Evolutionary conservation across 35 echinoderm and acorn worm genomes (phyloP).

Genomic region (Nesometra sesokonis): DNA sequence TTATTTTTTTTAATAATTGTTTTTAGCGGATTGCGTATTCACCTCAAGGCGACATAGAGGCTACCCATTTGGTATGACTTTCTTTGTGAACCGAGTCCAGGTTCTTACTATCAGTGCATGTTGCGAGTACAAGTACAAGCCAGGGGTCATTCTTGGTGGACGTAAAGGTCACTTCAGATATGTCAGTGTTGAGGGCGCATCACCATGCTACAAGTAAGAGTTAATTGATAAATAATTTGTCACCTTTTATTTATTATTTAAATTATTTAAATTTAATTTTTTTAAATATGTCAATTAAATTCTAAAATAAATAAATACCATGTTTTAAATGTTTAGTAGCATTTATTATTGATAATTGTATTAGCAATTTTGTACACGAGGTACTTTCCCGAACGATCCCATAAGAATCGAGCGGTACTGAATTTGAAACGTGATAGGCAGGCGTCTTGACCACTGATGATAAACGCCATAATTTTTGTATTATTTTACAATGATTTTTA

Average conservation of each 20-base stretch:
- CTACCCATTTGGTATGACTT: constrained; percentile 84
- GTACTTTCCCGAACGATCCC: no score
- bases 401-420: no score
- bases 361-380: no score
- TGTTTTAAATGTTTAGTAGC: neutral
- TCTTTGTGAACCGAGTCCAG: constrained; percentile 84
- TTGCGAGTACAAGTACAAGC: constrained; percentile 96
- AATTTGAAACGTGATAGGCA: no score
- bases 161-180: constrained; percentile 90
- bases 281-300: no score
- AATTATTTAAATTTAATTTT: no score
- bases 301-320: neutral
- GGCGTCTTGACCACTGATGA: no score
- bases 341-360: no score
- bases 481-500: no score
- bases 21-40: constrained; percentile 76
- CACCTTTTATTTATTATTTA: neutral
- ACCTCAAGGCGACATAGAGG: constrained; percentile 93
- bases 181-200: constrained; percentile 64
- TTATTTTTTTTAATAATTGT: no score
- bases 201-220: constrained; percentile 86
- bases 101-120: constrained; percentile 79
- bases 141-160: constrained; percentile 60
- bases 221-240: neutral
- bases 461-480: no score